Percentiles rank a stretch among this genome's conserved stretches.
Conservation (phyloP, 2,888 invertebrate genomes). For the Microctonus hyperodae region DNA sequence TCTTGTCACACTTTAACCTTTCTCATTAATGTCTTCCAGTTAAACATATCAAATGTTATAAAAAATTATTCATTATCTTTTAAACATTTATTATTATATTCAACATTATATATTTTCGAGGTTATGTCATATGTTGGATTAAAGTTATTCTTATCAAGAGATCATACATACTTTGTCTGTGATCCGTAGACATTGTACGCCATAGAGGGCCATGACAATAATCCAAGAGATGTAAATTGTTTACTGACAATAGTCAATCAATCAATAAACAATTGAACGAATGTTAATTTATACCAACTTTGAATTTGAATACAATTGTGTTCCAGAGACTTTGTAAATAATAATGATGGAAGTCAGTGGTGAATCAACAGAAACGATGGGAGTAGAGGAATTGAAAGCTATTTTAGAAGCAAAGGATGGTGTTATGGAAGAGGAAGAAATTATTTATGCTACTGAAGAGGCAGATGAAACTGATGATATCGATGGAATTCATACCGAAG, state of each 20-base stretch:
- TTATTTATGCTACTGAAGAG: constrained; percentile 43
- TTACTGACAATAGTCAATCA: not conserved
- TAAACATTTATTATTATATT: not conserved
- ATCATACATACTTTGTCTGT: not conserved
- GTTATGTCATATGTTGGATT: not conserved
- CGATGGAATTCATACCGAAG: constrained; percentile 51
- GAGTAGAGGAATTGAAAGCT: constrained; percentile 24
- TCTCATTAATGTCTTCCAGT: not conserved
- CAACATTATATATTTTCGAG: not conserved
- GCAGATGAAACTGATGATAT: constrained; percentile 46
- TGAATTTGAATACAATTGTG: not conserved
- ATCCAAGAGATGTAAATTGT: not conserved
- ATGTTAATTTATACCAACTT: not conserved
- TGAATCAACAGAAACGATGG: constrained; percentile 23
- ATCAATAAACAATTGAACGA: not conserved
- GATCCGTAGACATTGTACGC: not conserved
- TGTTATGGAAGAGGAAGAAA: constrained; percentile 46
- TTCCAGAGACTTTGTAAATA: not conserved
- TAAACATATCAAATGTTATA: not conserved
- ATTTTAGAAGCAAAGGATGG: constrained; percentile 25
- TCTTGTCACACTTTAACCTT: constrained; percentile 27
- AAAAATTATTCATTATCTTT: not conserved
- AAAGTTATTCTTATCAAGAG: not conserved
- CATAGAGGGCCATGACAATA: constrained; percentile 3
- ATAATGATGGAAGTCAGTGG: not conserved